phyloP scores from a whole-genome alignment of 2,888 invertebrate species.

The Boloria selene region DNA sequence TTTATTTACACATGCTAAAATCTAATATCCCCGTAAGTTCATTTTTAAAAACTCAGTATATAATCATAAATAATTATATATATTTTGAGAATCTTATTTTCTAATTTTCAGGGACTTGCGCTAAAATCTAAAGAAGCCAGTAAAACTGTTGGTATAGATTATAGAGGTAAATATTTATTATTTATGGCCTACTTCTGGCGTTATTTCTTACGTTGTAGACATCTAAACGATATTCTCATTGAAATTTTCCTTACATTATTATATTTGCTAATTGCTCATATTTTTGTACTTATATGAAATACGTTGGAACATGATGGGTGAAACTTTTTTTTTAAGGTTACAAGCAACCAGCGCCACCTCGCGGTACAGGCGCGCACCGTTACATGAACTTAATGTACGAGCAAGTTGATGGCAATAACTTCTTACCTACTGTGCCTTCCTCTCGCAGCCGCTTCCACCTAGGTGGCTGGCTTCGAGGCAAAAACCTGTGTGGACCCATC shows the following conservation, averaged over 20 bases:
- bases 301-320: neutral
- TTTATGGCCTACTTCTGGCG: neutral
- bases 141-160: constrained; percentile 72
- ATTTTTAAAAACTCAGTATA: neutral
- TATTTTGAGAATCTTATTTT: neutral
- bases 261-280: too few relatives aligned
- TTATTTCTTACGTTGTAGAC: too few relatives aligned
- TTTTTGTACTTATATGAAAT: too few relatives aligned
- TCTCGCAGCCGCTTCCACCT: constrained; percentile 63
- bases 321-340: constrained; percentile 55
- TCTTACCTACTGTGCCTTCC: constrained; percentile 63
- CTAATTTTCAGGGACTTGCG: constrained; percentile 62
- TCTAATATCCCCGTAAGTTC: constrained; percentile 76
- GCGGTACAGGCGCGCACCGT: constrained; percentile 70
- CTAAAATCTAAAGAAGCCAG: constrained; percentile 65
- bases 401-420: constrained; percentile 73
- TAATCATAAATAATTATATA: neutral
- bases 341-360: constrained; percentile 74
- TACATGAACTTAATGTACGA: constrained; percentile 72
- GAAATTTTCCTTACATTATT: too few relatives aligned
- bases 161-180: constrained; percentile 57
- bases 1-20: constrained; percentile 76
- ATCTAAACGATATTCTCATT: too few relatives aligned
- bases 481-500: constrained; percentile 70
- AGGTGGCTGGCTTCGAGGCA: constrained; percentile 69